Base-by-base conservation (phyloP, 2,797 vertebrate genomes). In the Discoglossus pictus region DNA sequence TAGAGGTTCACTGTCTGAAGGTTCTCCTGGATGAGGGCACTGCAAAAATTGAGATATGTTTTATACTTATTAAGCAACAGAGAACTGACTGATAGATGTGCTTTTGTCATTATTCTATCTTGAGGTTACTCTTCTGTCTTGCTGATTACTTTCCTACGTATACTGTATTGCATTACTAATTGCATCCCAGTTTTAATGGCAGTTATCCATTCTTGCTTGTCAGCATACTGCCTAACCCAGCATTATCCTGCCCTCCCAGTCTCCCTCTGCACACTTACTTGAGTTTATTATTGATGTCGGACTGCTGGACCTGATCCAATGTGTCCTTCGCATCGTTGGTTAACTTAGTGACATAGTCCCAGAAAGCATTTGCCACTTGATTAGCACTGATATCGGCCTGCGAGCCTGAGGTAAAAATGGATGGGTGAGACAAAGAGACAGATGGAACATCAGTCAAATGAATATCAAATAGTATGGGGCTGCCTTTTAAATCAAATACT, bases 331-430 rank as follows among this genome's bases (percentile, higher is more conserved):
- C 78, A 0, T 76, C 70, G 0, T 71, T 76, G 77, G 89, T 83
- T 58, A 91, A 24, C 69, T 93, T 81, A 0, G 13, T 78, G 68
- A 93, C 43, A 76, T 90, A 93, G 1, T 89, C 67, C 77, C 87
- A 84, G 17, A 88, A 2, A 21, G 68, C 8, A 0, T 85, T 78
- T 3, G 80, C 85, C 72, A 94, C 79, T 50, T 91, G 78, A 0
- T 87, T 77, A 0, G 91, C 82, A 17, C 0, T 79, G 24, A 89
- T 73, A 1, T 96, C 91, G 0, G 87, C 85, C 79, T 18, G 83
- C 20, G 86, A 79, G 23, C 90, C 96, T 98, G 82, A 52, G 25
- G 18, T 1, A 2, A 24, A 16, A 1, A 11, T 39, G 1, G 4
- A 1, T n/a, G n/a, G n/a, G n/a, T n/a, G n/a, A n/a, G n/a, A n/a